phyloP scores from a whole-genome alignment of 2,888 invertebrate genomes.

The Crocallis elinguaria region DNA sequence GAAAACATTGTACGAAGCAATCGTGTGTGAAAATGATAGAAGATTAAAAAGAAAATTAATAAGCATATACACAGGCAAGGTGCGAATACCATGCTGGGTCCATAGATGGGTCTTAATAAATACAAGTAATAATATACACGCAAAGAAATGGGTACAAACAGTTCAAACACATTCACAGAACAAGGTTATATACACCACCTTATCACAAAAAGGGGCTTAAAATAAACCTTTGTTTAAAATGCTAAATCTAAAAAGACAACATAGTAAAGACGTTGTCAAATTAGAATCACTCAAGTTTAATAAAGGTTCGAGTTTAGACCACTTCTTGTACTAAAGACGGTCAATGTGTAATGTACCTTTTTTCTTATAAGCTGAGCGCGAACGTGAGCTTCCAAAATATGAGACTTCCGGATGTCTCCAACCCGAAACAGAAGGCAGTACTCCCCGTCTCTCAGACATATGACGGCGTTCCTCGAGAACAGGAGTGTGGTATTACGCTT shows the following conservation, averaged over 20 bases:
- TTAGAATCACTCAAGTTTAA: background rate
- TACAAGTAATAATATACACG: constrained; percentile 36
- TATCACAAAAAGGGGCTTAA: constrained; percentile 11
- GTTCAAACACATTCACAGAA: constrained; percentile 40
- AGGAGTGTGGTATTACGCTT: constrained; percentile 98
- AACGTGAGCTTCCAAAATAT: constrained; percentile 98
- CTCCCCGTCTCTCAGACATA: constrained; percentile 96
- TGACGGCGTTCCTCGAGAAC: constrained; percentile 96
- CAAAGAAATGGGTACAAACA: constrained; percentile 40
- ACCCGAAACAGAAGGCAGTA: constrained; percentile 97
- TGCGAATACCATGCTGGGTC: constrained; percentile 51
- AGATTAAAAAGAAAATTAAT: constrained; percentile 24
- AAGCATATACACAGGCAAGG: constrained; percentile 29
- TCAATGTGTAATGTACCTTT: constrained; percentile 86
- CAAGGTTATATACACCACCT: constrained; percentile 4
- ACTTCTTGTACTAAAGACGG: constrained; percentile 25
- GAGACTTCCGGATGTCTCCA: constrained; percentile 98
- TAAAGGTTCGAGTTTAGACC: constrained; percentile 3
- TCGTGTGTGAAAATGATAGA: background rate
- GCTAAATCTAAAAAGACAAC: background rate
- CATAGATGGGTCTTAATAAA: constrained; percentile 72
- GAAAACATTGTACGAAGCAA: background rate
- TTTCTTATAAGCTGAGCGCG: constrained; percentile 97
- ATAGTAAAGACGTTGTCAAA: background rate
- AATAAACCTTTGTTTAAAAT: constrained; percentile 3